These are phyloP conservation scores for Strigops habroptila DNA, from an alignment of 2,113 vertebrate genomes.

Conservation along the genomic window DNA sequence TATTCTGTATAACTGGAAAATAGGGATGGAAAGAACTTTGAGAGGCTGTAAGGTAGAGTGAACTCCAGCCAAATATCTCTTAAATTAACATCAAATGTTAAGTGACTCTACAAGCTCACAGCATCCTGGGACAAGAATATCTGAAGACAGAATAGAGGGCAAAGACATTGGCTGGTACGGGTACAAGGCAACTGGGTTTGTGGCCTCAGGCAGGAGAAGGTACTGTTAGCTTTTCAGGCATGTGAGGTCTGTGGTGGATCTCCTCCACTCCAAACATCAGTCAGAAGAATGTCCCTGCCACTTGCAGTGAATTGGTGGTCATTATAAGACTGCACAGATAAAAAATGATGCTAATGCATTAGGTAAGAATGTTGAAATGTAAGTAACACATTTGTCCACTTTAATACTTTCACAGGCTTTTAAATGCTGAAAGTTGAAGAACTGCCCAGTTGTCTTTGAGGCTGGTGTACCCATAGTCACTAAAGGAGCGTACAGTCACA, in stretches of 20 bases:
- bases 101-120: not conserved
- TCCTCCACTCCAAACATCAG: not conserved
- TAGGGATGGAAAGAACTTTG: not conserved
- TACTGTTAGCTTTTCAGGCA: fast-evolving
- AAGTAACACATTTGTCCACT: not conserved
- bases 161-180: not conserved
- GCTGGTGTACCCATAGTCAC: not conserved
- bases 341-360: not conserved
- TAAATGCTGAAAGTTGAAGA: not conserved
- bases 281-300: not conserved
- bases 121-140: not conserved
- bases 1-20: not conserved
- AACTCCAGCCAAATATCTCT: not conserved
- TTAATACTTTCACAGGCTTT: not conserved
- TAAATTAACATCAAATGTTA: not conserved
- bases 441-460: not conserved
- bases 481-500: not conserved
- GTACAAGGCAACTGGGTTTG: not conserved
- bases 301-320: not conserved
- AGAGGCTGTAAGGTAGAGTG: not conserved
- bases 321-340: not conserved
- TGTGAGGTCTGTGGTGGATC: not conserved
- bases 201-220: not conserved
- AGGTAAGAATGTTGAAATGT: not conserved
- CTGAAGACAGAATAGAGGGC: not conserved